Base-by-base conservation (phyloP, 2,113 vertebrate genomes). In the Brachyistius frenatus region DNA sequence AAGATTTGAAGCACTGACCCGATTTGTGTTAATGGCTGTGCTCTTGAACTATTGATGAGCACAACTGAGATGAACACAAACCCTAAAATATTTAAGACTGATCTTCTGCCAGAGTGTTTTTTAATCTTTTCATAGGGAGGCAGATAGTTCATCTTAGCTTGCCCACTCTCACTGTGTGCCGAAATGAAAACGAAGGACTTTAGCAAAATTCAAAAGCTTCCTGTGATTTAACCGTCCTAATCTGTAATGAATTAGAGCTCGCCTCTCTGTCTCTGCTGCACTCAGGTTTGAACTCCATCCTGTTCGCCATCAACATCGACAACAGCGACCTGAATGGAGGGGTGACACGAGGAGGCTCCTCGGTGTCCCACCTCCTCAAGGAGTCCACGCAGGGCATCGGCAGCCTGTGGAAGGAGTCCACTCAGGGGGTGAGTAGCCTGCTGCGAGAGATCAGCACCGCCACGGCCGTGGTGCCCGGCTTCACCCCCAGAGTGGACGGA, bases 231-330 rank as follows among this genome's bases (percentile, higher is more conserved):
- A 47, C 31, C 7, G 56, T 0, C 1, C 16, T 36, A 15, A 32
- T 66, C 7, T 50, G 41, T 31, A 8, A 35, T 52, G 6, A 41
- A 62, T 10, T 15, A 4, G 7, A n/a, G 47, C 39, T 39, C 4
- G 0, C 16, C 30, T 57, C 55, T 49, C 33, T 15, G 54, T 32
- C 1, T 65, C 11, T 58, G 46, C 50, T 53, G 23, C 8, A 0
- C 23, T 71, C 91, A 99, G 98, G 98, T 66, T 91, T 99, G 81
- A 99, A 99, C 93, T 99, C 98, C 49, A 99, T 99, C 88, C 94
- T 99, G 79, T 99, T 99, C 77, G 98, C 98, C 49, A 97, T 99
- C 89, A 99, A 99, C 94, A 99, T 99, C 5, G 97, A 99, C 93
- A 99, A 99, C 92, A 96, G 90, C 7, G 98, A 99, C 83, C 94